Conservation (phyloP, 2,113 vertebrate genomes). For the Ornithorhynchus anatinus region DNA sequence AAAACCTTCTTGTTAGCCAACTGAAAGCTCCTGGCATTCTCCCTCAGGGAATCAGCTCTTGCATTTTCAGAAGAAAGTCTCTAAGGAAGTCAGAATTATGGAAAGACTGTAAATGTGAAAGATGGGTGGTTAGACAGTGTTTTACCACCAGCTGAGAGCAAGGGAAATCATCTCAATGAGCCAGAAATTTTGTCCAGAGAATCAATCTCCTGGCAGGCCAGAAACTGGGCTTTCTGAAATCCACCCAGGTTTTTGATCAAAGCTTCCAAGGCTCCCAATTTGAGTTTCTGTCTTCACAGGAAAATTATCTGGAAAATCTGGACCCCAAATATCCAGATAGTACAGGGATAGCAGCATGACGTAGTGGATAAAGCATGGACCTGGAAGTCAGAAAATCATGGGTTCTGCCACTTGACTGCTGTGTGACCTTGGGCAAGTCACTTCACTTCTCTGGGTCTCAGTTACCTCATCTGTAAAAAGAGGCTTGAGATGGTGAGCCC, state of each 20-base stretch:
- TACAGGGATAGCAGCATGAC: background rate
- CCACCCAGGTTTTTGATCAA: slow-evolving; percentile 58
- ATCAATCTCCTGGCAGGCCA: slow-evolving; percentile 58
- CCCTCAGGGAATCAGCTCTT: slow-evolving; percentile 38
- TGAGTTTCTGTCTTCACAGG: slow-evolving; percentile 48
- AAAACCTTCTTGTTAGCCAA: slow-evolving; percentile 15
- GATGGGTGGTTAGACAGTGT: slow-evolving; percentile 57
- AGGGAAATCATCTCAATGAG: slow-evolving; percentile 57
- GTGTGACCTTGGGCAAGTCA: no score
- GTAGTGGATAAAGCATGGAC: background rate
- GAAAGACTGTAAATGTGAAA: slow-evolving; percentile 64
- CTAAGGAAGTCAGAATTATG: slow-evolving; percentile 64
- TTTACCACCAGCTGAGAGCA: slow-evolving; percentile 42
- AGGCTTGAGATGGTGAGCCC: no score
- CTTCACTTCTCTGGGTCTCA: no score
- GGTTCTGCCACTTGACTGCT: background rate
- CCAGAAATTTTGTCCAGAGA: slow-evolving; percentile 57
- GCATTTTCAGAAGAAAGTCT: slow-evolving; percentile 58
- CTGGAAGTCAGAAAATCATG: background rate
- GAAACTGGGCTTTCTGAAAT: slow-evolving; percentile 38
- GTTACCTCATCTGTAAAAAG: no score
- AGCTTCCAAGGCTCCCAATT: slow-evolving; percentile 61
- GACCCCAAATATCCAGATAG: background rate
- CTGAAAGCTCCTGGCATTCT: slow-evolving; percentile 39
- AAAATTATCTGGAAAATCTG: slow-evolving; percentile 44